A percentile compares a stretch with the other conserved stretches of the same genome.
These are phyloP conservation scores for Limnodromus scolopaceus DNA, from an alignment of 2,797 vertebrate genomes.

Conservation along the genomic window DNA sequence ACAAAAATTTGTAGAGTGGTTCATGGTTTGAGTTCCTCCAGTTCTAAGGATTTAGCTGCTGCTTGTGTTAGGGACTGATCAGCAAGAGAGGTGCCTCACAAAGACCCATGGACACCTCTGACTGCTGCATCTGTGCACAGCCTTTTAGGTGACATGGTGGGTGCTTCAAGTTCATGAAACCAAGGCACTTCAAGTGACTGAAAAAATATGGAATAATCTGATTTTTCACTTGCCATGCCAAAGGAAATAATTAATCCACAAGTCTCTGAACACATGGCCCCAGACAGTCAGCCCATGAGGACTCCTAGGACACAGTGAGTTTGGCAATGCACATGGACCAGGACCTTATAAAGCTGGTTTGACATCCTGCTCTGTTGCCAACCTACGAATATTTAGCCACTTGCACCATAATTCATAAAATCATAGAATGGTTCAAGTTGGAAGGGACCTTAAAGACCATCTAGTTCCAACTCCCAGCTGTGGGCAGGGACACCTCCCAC, in stretches of 20 bases:
- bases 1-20: accelerated
- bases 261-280: accelerated
- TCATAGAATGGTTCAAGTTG: not conserved
- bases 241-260: accelerated
- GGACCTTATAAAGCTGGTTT: not conserved
- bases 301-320: not conserved
- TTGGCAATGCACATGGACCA: not conserved
- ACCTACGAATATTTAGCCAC: not conserved
- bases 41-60: not conserved
- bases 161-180: not conserved
- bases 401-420: not conserved
- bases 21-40: not conserved
- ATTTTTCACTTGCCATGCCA: not conserved
- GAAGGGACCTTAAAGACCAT: not conserved
- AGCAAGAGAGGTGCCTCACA: not conserved
- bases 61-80: not conserved
- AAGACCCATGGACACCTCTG: not conserved
- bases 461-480: not conserved
- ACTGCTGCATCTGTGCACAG: not conserved
- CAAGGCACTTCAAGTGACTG: not conserved
- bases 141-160: not conserved
- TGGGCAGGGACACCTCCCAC: not conserved
- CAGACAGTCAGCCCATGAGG: not conserved
- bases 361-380: not conserved
- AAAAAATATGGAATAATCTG: not conserved